These are phyloP conservation scores for Cepaea hortensis DNA, from an alignment of 2,888 invertebrate genomes.

Conservation along the genomic window DNA sequence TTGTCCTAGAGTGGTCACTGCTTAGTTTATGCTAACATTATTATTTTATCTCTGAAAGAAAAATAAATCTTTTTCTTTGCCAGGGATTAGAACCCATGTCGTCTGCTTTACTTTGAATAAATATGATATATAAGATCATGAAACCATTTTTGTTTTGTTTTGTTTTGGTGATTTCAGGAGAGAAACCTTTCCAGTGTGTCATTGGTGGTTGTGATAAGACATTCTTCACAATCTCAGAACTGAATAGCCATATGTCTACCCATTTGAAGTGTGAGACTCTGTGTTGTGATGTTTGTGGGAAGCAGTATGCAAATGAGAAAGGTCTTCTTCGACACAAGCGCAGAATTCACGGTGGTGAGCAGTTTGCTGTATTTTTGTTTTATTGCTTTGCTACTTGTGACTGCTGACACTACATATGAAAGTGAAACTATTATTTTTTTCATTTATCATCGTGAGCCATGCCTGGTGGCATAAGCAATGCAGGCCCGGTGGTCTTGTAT, in stretches of 20 bases:
- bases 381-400: not conserved
- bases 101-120: too few relatives aligned
- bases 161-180: constrained; percentile 14
- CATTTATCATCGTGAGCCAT: too few relatives aligned
- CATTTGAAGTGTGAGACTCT: constrained; percentile 20
- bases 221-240: constrained; percentile 31
- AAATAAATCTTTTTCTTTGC: too few relatives aligned
- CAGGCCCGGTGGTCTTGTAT: too few relatives aligned
- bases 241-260: constrained; percentile 23
- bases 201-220: constrained; percentile 6
- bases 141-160: not conserved
- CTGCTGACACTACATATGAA: too few relatives aligned
- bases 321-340: constrained; percentile 37
- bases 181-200: constrained; percentile 27
- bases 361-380: not conserved
- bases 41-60: too few relatives aligned
- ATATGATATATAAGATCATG: not conserved
- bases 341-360: constrained; percentile 37
- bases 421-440: too few relatives aligned
- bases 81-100: too few relatives aligned
- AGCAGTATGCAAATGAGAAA: constrained; percentile 38
- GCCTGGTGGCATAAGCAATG: too few relatives aligned
- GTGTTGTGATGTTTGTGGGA: constrained; percentile 35
- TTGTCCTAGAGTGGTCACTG: too few relatives aligned
- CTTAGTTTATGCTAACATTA: too few relatives aligned